Percentiles rank a stretch among this genome's conserved stretches.
These are phyloP conservation scores for Boulengeromyrus knoepffleri DNA, from an alignment of 2,113 vertebrate species.

Conservation along the genomic window DNA sequence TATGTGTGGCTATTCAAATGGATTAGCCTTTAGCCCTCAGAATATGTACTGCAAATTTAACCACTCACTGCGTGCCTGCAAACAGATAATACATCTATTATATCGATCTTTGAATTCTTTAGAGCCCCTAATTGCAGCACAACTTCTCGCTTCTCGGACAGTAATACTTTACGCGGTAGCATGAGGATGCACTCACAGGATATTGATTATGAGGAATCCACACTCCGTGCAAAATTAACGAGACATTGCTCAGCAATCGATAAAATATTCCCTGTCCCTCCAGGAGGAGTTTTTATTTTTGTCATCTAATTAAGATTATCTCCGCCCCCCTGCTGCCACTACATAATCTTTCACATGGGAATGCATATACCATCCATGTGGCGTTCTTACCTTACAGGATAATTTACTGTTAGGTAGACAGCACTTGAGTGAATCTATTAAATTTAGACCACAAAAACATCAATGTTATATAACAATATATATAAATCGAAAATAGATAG, in stretches of 20 bases:
- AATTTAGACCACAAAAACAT: background rate
- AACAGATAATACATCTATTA: conserved; percentile 53
- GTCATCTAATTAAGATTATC: conserved; percentile 22
- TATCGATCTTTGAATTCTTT: conserved; percentile 58
- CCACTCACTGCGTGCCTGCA: conserved; percentile 56
- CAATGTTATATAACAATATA: background rate
- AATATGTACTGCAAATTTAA: conserved; percentile 45
- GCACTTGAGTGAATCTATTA: background rate
- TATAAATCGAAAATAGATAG: background rate
- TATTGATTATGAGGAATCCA: conserved; percentile 63
- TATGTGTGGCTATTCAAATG: conserved; percentile 38
- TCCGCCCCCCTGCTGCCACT: background rate
- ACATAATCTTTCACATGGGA: background rate
- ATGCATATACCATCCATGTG: background rate
- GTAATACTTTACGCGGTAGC: conserved; percentile 67
- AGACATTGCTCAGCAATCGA: conserved; percentile 64
- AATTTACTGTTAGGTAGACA: background rate
- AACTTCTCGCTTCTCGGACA: conserved; percentile 57
- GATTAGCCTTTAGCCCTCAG: conserved; percentile 57
- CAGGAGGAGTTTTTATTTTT: conserved; percentile 20
- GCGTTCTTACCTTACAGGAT: background rate
- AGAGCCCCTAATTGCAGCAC: conserved; percentile 58
- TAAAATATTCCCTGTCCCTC: conserved; percentile 46
- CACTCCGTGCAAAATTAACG: conserved; percentile 65
- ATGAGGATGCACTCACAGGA: conserved; percentile 62